Conservation (phyloP, 2,797 vertebrate genomes). For the Hapalemur alaotrensis region DNA sequence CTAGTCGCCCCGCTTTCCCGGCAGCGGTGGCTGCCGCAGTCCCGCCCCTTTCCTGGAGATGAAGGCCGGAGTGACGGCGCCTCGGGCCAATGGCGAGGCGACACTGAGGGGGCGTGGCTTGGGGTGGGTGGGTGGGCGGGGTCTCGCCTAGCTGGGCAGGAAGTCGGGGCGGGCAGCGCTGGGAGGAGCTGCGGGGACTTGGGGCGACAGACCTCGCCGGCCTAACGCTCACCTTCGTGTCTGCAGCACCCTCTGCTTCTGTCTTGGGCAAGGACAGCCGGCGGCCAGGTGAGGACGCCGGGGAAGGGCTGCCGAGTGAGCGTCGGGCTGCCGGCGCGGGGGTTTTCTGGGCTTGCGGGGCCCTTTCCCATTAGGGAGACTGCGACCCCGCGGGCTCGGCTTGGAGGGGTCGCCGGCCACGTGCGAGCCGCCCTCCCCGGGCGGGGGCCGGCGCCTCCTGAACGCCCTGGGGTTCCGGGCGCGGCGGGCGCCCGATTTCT, state of each 20-base stretch:
- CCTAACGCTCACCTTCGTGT: accelerated
- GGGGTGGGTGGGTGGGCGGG: slow-evolving; percentile 20
- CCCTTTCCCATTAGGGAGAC: background rate
- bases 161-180: background rate
- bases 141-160: background rate
- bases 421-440: background rate
- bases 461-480: accelerated
- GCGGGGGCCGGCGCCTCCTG: background rate
- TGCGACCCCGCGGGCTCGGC: background rate
- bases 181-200: accelerated
- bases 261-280: too few species aligned
- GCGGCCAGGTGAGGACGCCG: background rate
- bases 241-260: background rate
- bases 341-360: background rate
- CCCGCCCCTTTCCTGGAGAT: background rate
- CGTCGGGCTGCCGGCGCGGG: too few species aligned
- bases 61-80: slow-evolving; percentile 10
- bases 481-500: accelerated
- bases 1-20: accelerated
- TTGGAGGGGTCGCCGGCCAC: background rate
- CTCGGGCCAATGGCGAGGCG: background rate
- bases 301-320: background rate
- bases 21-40: accelerated
- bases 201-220: accelerated
- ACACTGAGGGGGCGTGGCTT: accelerated